Evolutionary conservation across 2,113 vertebrate species (phyloP), one percentile per base, ranked within the genome.

Genomic region (Pseudorasbora parva): DNA sequence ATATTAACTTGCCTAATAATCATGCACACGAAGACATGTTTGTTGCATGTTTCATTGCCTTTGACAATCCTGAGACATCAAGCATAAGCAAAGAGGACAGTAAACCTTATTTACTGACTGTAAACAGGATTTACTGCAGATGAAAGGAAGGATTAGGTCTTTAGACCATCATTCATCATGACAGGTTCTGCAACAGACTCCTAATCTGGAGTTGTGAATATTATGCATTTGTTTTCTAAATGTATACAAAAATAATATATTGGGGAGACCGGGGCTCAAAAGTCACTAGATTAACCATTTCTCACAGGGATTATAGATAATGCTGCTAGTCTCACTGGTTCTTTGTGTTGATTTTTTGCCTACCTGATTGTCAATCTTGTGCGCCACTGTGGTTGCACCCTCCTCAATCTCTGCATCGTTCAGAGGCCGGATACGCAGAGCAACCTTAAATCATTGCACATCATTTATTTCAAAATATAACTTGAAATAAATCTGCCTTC

Each of bases 281-380:
- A 19, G 62, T 33, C 30, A 10, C 51, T 62, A 30, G 59, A 62
- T 62, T 30, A 62, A 30, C 17, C 8, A 54, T 64, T 30, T 64
- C 60, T 30, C 6, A 8, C 15, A 62, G 60, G 25, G 15, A 62
- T 62, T 14, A 62, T 27, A 41, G 3, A 1, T 49, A 49, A 73
- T 27, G 7, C 14, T 27, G 7, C 14, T 8, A 43, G 3, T 1
- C 6, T 82, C 21, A 25, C 2, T 68, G 64, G 19, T 68, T 8
- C 8, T 30, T 30, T 2, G 1, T 64, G 6, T 68, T 69, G 8
- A 3, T 33, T 83, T 43, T 54, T 25, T 54, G 12, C 30, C 92
- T 86, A 92, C 92, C 93, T 93, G 93, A 45, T 93, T 75, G 2
- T 92, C 92, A 73, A 85, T 80, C 60, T 91, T 91, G 89, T 78